These are phyloP conservation scores for Nettapus auritus DNA, from an alignment of 2,113 vertebrate species.

Conservation along the genomic window DNA sequence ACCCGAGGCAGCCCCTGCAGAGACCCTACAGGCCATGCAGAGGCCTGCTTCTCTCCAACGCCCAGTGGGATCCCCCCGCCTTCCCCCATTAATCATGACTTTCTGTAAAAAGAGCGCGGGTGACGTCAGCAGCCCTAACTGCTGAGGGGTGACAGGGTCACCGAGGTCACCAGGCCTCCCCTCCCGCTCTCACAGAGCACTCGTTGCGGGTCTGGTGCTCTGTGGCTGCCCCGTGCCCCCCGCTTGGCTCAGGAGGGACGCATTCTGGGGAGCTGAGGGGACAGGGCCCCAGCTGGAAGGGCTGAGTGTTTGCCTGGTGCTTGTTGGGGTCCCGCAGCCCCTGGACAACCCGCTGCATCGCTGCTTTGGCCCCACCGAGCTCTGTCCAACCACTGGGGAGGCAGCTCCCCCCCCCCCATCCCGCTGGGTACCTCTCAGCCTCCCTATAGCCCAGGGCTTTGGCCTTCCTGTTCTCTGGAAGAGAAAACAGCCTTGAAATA, in stretches of 20 bases:
- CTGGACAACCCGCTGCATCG: not conserved
- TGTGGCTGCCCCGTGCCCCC: not conserved
- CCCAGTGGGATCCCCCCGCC: not conserved
- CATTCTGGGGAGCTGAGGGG: accelerated
- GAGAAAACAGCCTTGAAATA: not conserved
- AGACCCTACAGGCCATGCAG: not conserved
- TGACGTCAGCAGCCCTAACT: slow-evolving; percentile 18
- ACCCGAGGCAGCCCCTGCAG: not conserved
- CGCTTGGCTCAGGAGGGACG: not conserved
- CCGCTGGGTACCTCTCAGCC: not conserved
- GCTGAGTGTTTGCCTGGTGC: not conserved
- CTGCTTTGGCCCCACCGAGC: not conserved
- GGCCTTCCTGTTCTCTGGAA: not conserved
- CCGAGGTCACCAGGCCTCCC: not conserved
- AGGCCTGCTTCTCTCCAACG: not conserved
- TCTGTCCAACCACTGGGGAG: not conserved
- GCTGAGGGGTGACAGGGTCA: not conserved
- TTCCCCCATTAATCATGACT: not conserved
- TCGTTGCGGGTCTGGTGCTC: not conserved
- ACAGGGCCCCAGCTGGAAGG: not conserved
- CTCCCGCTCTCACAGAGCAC: not conserved
- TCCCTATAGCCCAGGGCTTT: not conserved
- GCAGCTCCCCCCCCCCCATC: not conserved
- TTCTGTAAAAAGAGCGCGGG: not conserved
- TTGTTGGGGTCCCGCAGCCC: not conserved